Conservation (phyloP, 37 sponge, comb jelly and placozoan species). For the Hormiphora californensis region DNA sequence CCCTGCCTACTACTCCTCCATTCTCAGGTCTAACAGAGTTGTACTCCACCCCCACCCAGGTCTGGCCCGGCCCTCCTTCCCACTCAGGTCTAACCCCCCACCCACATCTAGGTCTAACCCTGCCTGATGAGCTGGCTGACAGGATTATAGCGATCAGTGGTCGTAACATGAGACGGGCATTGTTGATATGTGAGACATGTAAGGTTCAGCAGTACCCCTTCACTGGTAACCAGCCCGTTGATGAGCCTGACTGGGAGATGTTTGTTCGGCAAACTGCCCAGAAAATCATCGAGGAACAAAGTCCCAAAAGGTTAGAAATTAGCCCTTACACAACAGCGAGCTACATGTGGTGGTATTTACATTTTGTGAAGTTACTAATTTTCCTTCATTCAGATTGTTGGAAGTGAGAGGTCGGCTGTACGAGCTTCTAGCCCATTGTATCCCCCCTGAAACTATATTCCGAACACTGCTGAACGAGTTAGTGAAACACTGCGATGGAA, state of each 20-base stretch:
- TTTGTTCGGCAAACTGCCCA: slow-evolving; percentile 83
- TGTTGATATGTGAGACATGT: slow-evolving; percentile 91
- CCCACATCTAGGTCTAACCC: slow-evolving; percentile 55
- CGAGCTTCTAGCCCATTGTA: slow-evolving; percentile 89
- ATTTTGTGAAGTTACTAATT: neutral
- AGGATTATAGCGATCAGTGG: slow-evolving; percentile 76
- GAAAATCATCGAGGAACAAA: slow-evolving; percentile 89
- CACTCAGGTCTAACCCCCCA: too few relatives aligned
- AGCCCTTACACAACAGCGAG: neutral
- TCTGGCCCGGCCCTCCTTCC: too few relatives aligned
- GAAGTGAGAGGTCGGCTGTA: slow-evolving; percentile 80
- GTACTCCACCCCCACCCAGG: too few relatives aligned
- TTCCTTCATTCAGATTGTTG: slow-evolving; percentile 61
- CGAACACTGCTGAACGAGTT: slow-evolving; percentile 39
- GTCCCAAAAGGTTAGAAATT: slow-evolving; percentile 72
- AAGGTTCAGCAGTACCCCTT: slow-evolving; percentile 94
- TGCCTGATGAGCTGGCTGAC: slow-evolving; percentile 82
- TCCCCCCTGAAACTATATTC: slow-evolving; percentile 90
- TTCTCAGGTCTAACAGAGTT: too few relatives aligned
- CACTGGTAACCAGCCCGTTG: slow-evolving; percentile 74
- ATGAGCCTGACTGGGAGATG: slow-evolving; percentile 90
- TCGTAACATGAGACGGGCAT: slow-evolving; percentile 83
- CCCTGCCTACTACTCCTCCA: too few relatives aligned
- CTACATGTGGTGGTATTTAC: too few relatives aligned
- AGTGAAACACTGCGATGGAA: slow-evolving; percentile 39